Conservation (phyloP, 2,797 vertebrate genomes). For the Rallus crepitans region DNA sequence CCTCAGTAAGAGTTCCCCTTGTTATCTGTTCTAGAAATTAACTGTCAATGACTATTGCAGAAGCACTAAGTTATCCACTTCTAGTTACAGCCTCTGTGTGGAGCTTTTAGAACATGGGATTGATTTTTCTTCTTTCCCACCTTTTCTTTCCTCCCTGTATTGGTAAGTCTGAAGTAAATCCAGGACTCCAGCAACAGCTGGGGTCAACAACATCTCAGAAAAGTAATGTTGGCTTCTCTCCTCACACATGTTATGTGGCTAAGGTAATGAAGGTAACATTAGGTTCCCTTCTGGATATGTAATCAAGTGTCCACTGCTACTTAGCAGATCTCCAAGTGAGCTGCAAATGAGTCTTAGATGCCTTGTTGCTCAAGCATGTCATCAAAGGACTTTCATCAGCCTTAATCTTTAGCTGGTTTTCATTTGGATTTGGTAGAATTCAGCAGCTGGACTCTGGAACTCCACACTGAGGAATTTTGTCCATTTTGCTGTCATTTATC, state of each 20-base stretch:
- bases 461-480: neutral
- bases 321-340: neutral
- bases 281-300: neutral
- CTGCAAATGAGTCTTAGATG: neutral
- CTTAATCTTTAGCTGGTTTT: neutral
- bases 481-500: neutral
- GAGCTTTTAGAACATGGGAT: conserved; percentile 55
- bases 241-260: neutral
- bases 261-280: neutral
- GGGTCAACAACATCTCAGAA: neutral
- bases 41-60: neutral
- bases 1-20: neutral
- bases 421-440: neutral
- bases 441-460: neutral
- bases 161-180: neutral
- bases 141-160: neutral
- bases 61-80: neutral
- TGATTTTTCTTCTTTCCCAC: neutral
- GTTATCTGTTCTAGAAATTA: neutral
- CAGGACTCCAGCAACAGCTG: neutral
- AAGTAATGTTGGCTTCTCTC: neutral
- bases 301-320: neutral
- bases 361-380: neutral
- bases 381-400: neutral
- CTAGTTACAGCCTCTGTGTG: conserved; percentile 61